Evolutionary conservation across 2,888 invertebrate species (phyloP).

Genomic region (Abscondita cerata): DNA sequence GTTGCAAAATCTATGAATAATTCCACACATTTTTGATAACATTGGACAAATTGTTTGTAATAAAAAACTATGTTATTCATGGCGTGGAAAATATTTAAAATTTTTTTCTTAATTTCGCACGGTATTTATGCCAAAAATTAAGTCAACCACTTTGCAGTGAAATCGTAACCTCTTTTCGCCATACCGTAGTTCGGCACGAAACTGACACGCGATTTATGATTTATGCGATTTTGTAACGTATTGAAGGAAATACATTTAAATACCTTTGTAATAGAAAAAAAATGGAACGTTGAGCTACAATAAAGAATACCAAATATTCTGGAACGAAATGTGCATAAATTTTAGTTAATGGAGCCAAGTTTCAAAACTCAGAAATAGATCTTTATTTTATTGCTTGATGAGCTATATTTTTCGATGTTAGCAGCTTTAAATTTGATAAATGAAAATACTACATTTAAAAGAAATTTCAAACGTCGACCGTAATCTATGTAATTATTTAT

Average conservation of each 20-base stretch:
- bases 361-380: conserved; percentile 12
- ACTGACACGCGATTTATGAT: neutral
- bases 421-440: conserved; percentile 11
- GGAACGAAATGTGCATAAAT: conserved; percentile 11
- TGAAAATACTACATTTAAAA: neutral
- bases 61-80: too few species aligned
- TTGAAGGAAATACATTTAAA: conserved; percentile 2
- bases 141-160: too few species aligned
- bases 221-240: conserved; percentile 5
- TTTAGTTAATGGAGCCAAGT: conserved; percentile 10
- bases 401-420: conserved; percentile 5
- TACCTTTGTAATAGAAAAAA: conserved; percentile 8
- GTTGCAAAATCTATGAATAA: too few species aligned
- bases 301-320: conserved; percentile 2
- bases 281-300: neutral
- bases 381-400: conserved; percentile 13
- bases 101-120: too few species aligned
- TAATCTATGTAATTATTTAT: neutral
- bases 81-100: too few species aligned
- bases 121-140: too few species aligned
- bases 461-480: neutral
- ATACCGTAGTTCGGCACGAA: conserved; percentile 2
- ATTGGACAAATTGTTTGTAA: too few species aligned
- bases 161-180: neutral
- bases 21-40: too few species aligned